Evolutionary conservation across 2,113 vertebrate species (phyloP).

Genomic region (Corvus cornix): DNA sequence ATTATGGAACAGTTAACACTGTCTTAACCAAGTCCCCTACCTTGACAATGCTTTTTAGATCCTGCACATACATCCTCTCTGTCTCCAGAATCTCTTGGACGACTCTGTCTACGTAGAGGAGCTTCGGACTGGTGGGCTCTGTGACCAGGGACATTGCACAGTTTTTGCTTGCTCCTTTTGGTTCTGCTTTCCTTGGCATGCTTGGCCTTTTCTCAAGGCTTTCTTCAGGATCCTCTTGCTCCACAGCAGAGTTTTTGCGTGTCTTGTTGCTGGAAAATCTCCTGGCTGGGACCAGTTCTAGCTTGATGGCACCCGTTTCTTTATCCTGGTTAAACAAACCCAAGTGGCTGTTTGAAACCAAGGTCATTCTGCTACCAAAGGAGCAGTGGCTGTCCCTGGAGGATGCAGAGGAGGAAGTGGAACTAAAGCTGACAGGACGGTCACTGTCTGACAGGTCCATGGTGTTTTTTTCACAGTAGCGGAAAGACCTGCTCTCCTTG

Average conservation of each 20-base stretch:
- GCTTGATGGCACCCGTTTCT: conserved; percentile 88
- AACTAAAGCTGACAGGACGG: conserved; percentile 94
- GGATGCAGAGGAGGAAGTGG: conserved; percentile 94
- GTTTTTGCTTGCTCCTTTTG: conserved; percentile 69
- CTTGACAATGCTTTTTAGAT: conserved; percentile 93
- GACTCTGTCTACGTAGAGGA: conserved; percentile 92
- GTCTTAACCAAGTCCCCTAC: conserved; percentile 70
- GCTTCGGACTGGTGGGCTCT: conserved; percentile 80
- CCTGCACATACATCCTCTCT: conserved; percentile 93
- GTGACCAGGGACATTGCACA: conserved; percentile 34
- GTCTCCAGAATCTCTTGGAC: conserved; percentile 98
- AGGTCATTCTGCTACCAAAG: conserved; percentile 88
- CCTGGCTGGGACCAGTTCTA: conserved; percentile 88
- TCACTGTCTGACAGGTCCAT: conserved; percentile 93
- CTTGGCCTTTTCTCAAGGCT: conserved; percentile 38
- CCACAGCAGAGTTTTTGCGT: background rate
- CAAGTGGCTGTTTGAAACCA: conserved; percentile 83
- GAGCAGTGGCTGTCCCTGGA: conserved; percentile 96
- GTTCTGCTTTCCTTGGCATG: conserved; percentile 55
- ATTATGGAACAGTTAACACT: background rate
- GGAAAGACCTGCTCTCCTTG: conserved; percentile 63
- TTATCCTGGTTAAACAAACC: conserved; percentile 83
- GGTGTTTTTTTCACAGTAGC: conserved; percentile 76
- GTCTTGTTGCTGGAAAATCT: conserved; percentile 79
- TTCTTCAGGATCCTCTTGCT: conserved; percentile 42